Percentiles rank a stretch among this genome's conserved stretches.
Conservation (phyloP, 2,888 invertebrate species). For the Napeogenes sylphis region DNA sequence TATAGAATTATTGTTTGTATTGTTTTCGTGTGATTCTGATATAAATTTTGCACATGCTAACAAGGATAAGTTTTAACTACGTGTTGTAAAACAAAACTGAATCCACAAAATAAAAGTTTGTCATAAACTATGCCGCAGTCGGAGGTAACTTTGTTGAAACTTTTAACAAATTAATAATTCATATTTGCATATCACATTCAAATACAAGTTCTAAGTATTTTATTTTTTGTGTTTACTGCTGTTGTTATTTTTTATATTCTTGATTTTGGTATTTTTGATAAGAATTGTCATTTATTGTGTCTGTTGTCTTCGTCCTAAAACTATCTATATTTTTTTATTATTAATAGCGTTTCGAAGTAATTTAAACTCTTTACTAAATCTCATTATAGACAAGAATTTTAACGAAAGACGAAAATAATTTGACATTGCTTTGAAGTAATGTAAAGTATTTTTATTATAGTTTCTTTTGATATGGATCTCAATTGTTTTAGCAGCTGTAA, state of each 20-base stretch:
- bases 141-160: slow-evolving; percentile 1
- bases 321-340: not conserved
- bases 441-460: slow-evolving; percentile 7
- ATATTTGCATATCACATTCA: not conserved
- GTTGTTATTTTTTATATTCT: too few species aligned
- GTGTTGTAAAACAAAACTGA: not conserved
- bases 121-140: not conserved
- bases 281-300: too few species aligned
- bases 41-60: not conserved
- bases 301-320: not conserved
- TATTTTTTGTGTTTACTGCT: too few species aligned
- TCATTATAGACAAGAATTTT: not conserved
- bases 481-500: slow-evolving; percentile 7
- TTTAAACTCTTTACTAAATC: not conserved
- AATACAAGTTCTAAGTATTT: not conserved
- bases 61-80: not conserved
- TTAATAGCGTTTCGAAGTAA: not conserved
- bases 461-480: slow-evolving; percentile 9
- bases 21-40: not conserved
- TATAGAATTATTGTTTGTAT: too few species aligned
- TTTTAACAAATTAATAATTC: not conserved
- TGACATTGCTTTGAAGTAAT: slow-evolving; percentile 9
- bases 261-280: too few species aligned
- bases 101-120: not conserved
- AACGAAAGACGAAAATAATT: not conserved